Conservation (phyloP, 2,888 invertebrate species). For the Spialia ferax region DNA sequence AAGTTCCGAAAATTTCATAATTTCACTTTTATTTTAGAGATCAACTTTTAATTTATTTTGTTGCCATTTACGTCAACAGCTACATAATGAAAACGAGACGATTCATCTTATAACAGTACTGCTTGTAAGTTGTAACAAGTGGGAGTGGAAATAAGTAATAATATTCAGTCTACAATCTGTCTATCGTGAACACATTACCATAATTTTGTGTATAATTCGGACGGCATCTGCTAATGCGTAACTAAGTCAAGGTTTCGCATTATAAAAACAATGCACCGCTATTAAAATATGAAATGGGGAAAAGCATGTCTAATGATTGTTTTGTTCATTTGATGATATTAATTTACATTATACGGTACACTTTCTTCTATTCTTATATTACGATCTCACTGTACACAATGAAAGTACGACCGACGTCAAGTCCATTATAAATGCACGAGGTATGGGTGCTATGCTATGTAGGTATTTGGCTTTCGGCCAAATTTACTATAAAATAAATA, state of each 20-base stretch:
- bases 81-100: too few relatives aligned
- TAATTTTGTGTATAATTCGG: background rate
- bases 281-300: background rate
- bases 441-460: background rate
- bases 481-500: too few relatives aligned
- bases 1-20: too few relatives aligned
- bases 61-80: too few relatives aligned
- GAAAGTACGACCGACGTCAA: background rate
- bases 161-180: constrained; percentile 7
- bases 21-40: too few relatives aligned
- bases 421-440: too few relatives aligned
- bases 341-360: background rate
- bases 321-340: constrained; percentile 1
- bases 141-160: background rate
- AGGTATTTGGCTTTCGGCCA: background rate
- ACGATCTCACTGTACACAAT: constrained; percentile 4
- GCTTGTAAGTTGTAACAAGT: background rate
- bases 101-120: background rate
- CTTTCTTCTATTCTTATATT: background rate
- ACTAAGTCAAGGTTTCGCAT: background rate
- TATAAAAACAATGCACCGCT: constrained; percentile 8
- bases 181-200: constrained; percentile 13
- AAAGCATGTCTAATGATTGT: background rate
- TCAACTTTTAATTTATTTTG: too few relatives aligned
- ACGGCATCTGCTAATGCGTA: constrained; percentile 3